Evolutionary conservation across 2,797 vertebrate genomes (phyloP).

Genomic region (Holocentrus rufus): DNA sequence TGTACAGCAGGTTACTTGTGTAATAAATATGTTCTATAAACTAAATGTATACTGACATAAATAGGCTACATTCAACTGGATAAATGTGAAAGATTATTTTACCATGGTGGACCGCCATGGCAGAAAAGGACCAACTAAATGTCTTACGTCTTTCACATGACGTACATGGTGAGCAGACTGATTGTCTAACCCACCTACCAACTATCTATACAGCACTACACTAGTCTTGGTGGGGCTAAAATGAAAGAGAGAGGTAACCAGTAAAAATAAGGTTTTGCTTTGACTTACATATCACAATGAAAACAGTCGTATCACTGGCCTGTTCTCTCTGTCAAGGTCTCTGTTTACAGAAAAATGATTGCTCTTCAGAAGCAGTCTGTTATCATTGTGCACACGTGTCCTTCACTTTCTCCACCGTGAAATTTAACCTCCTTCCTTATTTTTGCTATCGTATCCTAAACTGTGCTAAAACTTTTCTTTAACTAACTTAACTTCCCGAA

Average conservation of each 20-base stretch:
- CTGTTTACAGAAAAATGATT: too few species aligned
- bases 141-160: too few species aligned
- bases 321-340: not conserved
- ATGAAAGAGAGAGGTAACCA: not conserved
- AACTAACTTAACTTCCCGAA: constrained; percentile 37
- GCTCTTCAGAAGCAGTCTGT: not conserved
- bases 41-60: constrained; percentile 1
- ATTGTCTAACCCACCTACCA: too few species aligned
- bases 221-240: too few species aligned
- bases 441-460: constrained; percentile 16
- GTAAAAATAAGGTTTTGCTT: not conserved
- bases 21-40: too few species aligned
- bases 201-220: too few species aligned
- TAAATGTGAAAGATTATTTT: too few species aligned
- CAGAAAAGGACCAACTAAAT: too few species aligned
- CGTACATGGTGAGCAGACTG: too few species aligned
- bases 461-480: constrained; percentile 17
- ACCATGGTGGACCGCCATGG: too few species aligned
- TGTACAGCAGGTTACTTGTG: too few species aligned
- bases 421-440: constrained; percentile 2
- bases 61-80: not conserved
- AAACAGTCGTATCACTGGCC: not conserved
- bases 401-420: not conserved
- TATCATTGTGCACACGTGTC: not conserved
- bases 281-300: constrained; percentile 5